A percentile compares a stretch with the other conserved stretches of the same genome.
Conservation (phyloP, 2,888 invertebrate genomes). For the Cactoblastis cactorum region DNA sequence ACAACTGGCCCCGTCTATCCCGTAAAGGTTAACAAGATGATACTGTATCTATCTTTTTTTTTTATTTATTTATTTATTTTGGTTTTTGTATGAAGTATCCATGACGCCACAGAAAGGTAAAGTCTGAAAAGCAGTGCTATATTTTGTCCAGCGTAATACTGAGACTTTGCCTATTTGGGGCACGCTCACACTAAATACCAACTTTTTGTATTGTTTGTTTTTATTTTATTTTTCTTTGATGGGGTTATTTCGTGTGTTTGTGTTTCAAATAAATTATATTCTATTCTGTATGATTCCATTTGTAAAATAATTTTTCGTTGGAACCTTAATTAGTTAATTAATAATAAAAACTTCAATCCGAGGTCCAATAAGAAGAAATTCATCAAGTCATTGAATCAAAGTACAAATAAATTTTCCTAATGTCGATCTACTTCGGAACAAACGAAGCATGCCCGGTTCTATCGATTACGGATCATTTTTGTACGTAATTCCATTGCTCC, state of each 20-base stretch:
- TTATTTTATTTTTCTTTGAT: background rate
- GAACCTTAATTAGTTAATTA: background rate
- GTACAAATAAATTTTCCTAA: slow-evolving; percentile 12
- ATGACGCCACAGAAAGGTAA: no score
- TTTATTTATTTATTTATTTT: background rate
- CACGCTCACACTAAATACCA: no score
- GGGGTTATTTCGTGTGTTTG: no score
- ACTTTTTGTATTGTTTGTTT: no score
- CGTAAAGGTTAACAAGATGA: no score
- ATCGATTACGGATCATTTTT: slow-evolving; percentile 11
- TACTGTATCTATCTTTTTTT: no score
- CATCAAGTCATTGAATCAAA: slow-evolving; percentile 2
- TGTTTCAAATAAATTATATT: no score
- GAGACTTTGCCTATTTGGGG: no score
- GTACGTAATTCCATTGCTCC: background rate
- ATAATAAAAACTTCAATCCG: background rate
- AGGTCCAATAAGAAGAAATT: background rate
- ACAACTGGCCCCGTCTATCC: no score
- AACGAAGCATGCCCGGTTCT: slow-evolving; percentile 11
- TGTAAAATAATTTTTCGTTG: background rate
- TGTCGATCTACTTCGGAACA: slow-evolving; percentile 3
- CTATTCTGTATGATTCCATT: background rate
- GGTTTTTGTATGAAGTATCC: no score
- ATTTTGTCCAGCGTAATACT: no score
- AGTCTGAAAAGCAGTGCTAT: no score